Evolutionary conservation across 2,888 invertebrate genomes (phyloP).

Genomic region (Thecocarcelia acutangulata): DNA sequence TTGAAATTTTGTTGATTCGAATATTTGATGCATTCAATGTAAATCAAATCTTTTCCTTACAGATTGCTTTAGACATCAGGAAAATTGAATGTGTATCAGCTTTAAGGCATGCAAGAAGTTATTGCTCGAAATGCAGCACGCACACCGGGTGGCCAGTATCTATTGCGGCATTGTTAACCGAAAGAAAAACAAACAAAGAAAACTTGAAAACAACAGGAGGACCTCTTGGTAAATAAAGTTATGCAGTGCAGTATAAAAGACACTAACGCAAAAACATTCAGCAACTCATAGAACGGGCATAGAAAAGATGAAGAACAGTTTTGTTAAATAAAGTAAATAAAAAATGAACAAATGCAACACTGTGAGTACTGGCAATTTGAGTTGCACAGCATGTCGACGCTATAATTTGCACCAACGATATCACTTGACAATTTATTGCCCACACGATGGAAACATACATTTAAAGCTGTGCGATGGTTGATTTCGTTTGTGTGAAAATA

Average conservation of each 20-base stretch:
- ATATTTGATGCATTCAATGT: slow-evolving; percentile 39
- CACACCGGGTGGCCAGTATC: slow-evolving; percentile 66
- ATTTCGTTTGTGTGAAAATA: slow-evolving; percentile 10
- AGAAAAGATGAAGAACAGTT: slow-evolving; percentile 37
- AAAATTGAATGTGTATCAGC: slow-evolving; percentile 56
- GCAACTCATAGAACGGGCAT: slow-evolving; percentile 27
- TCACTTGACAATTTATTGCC: slow-evolving; percentile 71
- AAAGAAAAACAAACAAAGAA: slow-evolving; percentile 24
- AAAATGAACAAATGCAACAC: slow-evolving; percentile 17
- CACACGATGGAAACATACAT: slow-evolving; percentile 67
- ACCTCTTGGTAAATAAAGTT: slow-evolving; percentile 61
- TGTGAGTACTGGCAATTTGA: slow-evolving; percentile 56
- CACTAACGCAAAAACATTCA: slow-evolving; percentile 16
- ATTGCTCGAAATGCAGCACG: slow-evolving; percentile 52
- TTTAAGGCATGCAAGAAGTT: slow-evolving; percentile 64
- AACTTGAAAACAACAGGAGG: slow-evolving; percentile 41
- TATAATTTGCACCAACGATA: slow-evolving; percentile 69
- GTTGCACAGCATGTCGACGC: slow-evolving; percentile 70
- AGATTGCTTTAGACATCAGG: slow-evolving; percentile 60
- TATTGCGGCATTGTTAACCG: slow-evolving; percentile 51
- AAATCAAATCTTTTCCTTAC: slow-evolving; percentile 62
- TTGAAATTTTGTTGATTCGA: slow-evolving; percentile 1
- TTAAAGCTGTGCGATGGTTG: slow-evolving; percentile 11
- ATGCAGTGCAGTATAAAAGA: slow-evolving; percentile 38
- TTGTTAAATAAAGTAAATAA: slow-evolving; percentile 20